phyloP scores from a whole-genome alignment of 2,888 invertebrate species.

The Tetranychus piercei region DNA sequence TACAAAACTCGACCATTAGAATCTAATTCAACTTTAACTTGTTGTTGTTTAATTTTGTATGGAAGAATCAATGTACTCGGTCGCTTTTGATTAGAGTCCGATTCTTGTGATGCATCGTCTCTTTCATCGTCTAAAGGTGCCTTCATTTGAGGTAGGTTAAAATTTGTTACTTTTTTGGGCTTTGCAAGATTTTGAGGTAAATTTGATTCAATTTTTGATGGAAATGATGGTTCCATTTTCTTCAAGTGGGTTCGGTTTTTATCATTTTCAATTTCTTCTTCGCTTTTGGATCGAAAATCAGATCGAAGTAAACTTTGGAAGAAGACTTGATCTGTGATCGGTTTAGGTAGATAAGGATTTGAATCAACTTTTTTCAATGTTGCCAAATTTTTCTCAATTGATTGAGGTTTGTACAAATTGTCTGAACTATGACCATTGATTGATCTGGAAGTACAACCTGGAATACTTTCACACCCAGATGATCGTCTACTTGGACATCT shows the following conservation, averaged over 20 bases:
- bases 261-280: background rate
- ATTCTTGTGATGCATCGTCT: background rate
- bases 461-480: background rate
- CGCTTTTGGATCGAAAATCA: background rate
- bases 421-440: background rate
- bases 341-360: background rate
- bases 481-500: background rate
- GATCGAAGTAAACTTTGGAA: background rate
- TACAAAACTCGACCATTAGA: slow-evolving; percentile 72
- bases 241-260: background rate
- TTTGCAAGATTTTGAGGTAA: background rate
- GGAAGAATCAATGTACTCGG: slow-evolving; percentile 5
- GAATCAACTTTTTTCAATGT: background rate
- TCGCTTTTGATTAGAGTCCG: background rate
- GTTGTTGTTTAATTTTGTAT: slow-evolving; percentile 8
- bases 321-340: background rate
- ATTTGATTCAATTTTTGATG: background rate
- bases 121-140: background rate
- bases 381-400: slow-evolving; percentile 8
- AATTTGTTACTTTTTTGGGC: background rate
- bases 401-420: background rate
- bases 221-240: no score
- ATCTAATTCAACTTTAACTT: slow-evolving; percentile 38
- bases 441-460: background rate
- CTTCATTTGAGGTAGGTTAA: no score